A percentile compares a stretch with the other conserved stretches of the same genome.
phyloP scores from a whole-genome alignment of 2,797 vertebrate genomes.

The Karalla daura region DNA sequence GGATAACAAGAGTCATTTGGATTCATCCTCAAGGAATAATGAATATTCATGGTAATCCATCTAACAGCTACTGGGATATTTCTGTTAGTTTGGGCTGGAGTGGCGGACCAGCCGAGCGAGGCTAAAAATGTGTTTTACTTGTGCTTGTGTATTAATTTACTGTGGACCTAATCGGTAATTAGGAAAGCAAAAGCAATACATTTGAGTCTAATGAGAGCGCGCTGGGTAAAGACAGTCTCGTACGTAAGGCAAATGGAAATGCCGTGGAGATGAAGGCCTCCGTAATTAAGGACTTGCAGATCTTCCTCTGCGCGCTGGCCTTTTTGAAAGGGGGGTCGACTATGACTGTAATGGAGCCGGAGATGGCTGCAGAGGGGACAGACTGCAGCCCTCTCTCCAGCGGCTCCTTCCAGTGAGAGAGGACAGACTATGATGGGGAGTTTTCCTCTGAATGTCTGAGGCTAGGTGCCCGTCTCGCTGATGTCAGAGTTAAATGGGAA shows the following conservation, averaged over 20 bases:
- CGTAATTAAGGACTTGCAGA: conserved; percentile 47
- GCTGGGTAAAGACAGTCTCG: conserved; percentile 17
- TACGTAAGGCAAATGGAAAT: conserved; percentile 44
- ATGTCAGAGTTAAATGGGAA: conserved; percentile 8
- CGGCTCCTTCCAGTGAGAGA: conserved; percentile 44
- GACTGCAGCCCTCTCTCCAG: conserved; percentile 27
- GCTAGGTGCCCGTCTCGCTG: conserved; percentile 8
- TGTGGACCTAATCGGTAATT: conserved; percentile 27
- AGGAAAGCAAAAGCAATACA: conserved; percentile 21
- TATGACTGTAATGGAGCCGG: conserved; percentile 51
- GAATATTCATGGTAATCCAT: neutral
- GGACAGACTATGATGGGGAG: conserved; percentile 5
- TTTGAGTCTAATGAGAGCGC: conserved; percentile 16
- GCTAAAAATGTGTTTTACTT: conserved; percentile 14
- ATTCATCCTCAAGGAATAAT: neutral
- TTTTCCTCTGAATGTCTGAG: conserved; percentile 31
- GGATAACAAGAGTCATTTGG: neutral
- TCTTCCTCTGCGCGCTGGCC: conserved; percentile 21
- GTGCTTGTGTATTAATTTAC: conserved; percentile 27
- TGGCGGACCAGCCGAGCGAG: neutral
- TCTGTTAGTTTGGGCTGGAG: neutral
- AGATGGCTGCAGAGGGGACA: conserved; percentile 29
- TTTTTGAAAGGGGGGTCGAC: conserved; percentile 8
- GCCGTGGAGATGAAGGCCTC: conserved; percentile 25
- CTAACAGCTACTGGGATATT: neutral